phyloP scores from a whole-genome alignment of 1,140 invertebrate genomes.

The Drosophila fuyamai region DNA sequence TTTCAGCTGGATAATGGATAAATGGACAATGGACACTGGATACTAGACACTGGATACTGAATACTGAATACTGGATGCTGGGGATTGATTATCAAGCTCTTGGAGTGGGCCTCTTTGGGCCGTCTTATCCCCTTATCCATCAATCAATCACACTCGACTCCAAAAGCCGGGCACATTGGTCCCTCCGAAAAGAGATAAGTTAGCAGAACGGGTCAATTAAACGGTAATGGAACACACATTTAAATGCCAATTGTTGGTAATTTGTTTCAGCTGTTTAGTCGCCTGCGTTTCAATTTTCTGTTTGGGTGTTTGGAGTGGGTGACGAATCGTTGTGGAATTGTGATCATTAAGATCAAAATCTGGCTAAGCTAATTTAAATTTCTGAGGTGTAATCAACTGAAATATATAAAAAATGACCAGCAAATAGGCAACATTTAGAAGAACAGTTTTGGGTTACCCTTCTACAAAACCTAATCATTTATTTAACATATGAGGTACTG shows the following conservation, averaged over 20 bases:
- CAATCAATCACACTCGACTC: slow-evolving; percentile 67
- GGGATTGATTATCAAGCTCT: slow-evolving; percentile 5
- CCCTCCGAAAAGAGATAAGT: slow-evolving; percentile 3
- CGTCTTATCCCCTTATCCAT: slow-evolving; percentile 60
- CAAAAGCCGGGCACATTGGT: slow-evolving; percentile 48
- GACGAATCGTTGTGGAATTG: background rate
- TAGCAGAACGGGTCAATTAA: slow-evolving; percentile 52
- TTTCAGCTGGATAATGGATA: slow-evolving; percentile 2
- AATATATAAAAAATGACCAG: too few relatives aligned
- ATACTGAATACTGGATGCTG: slow-evolving; percentile 9
- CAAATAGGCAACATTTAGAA: too few relatives aligned
- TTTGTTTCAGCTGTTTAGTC: slow-evolving; percentile 46
- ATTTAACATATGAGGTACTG: too few relatives aligned
- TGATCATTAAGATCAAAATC: too few relatives aligned
- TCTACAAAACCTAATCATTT: too few relatives aligned
- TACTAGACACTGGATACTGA: slow-evolving; percentile 1
- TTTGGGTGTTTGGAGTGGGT: background rate
- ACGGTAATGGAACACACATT: slow-evolving; percentile 62
- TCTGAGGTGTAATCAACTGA: too few relatives aligned
- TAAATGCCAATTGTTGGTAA: slow-evolving; percentile 59
- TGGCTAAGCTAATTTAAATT: too few relatives aligned
- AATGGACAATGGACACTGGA: slow-evolving; percentile 20
- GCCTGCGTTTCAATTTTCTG: slow-evolving; percentile 9
- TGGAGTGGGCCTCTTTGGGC: slow-evolving; percentile 29
- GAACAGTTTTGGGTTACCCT: too few relatives aligned